A percentile compares a stretch with the other conserved stretches of the same genome.
Evolutionary conservation across 2,797 vertebrate genomes (phyloP).

Genomic region (Petrocephalus sullivani): DNA sequence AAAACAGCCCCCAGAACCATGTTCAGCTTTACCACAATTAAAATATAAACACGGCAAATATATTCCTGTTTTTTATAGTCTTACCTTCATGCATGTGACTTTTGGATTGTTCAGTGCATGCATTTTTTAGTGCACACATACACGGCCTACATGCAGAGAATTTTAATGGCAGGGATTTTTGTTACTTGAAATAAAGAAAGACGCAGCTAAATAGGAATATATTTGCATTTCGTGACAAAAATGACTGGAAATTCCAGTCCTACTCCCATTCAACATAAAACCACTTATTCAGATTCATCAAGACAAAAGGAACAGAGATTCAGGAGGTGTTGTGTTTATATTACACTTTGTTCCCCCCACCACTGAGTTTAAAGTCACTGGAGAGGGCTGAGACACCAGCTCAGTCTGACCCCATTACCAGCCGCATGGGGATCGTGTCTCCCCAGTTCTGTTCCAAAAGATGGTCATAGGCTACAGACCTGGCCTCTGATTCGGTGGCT

Average conservation of each 20-base stretch:
- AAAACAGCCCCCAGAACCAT: neutral
- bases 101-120: neutral
- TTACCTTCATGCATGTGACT: neutral
- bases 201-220: neutral
- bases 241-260: neutral
- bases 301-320: neutral
- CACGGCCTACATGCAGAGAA: neutral
- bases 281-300: conserved; percentile 31
- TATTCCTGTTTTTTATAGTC: neutral
- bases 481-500: conserved; percentile 40
- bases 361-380: conserved; percentile 40
- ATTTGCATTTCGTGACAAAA: neutral
- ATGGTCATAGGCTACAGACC: conserved; percentile 37
- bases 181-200: neutral
- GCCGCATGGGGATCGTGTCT: conserved; percentile 49
- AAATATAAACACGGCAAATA: neutral
- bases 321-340: neutral
- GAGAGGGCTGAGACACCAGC: conserved; percentile 30
- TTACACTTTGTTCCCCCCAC: conserved; percentile 28
- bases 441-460: conserved; percentile 44
- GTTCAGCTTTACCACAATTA: neutral
- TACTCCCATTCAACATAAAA: conserved; percentile 25
- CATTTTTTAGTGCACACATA: neutral
- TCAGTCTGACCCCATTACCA: conserved; percentile 54
- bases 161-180: neutral